Evolutionary conservation across 2,888 invertebrate species (phyloP), one percentile per base, ranked within the genome.

Genomic region (Antheraea assamensis): DNA sequence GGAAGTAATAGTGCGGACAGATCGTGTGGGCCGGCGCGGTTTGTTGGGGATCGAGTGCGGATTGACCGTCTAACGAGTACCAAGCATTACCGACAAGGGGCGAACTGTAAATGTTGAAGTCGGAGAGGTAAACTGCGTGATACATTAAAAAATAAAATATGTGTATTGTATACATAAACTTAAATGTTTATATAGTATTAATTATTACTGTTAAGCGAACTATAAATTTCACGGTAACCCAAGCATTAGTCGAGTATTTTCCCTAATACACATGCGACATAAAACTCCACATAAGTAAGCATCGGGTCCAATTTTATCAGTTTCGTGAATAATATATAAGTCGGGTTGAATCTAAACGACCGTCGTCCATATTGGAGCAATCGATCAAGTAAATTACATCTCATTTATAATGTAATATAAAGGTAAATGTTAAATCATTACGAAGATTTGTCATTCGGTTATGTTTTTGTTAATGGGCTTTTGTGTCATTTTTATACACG

Each of bases 351-450:
- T 77, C 81, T 80, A 83, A 85, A 83, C 82, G 83, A 78, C 80
- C 81, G 80, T 79, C 79, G 78, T 77, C 83, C 80, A 84, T 86
- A 86, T 80, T 83, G 76, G 80, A 75, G 76, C 77, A 85, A 88
- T 89, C 88, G 85, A 88, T 89, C 87, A 88, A 85, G 81, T 80
- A 83, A 87, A 87, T 87, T 83, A 84, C 85, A 83, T 82, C 82
- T 81, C 86, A 88, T 88, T 81, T 83, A 87, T 87, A 86, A 79
- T 77, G 74, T 72, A 75, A 61, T 72, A 66, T 71, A 73, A 73
- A 71, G 75, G 77, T 78, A 77, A 78, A 82, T 76, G 78, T 79
- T 82, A 78, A 82, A 84, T 81, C 83, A 83, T 78, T 68, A 52
- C 55, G 17, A 21, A 27, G 70, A 70, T 73, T 73, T 70, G 73